These are phyloP conservation scores for Numida meleagris DNA, from an alignment of 2,113 vertebrate species.

Conservation along the genomic window DNA sequence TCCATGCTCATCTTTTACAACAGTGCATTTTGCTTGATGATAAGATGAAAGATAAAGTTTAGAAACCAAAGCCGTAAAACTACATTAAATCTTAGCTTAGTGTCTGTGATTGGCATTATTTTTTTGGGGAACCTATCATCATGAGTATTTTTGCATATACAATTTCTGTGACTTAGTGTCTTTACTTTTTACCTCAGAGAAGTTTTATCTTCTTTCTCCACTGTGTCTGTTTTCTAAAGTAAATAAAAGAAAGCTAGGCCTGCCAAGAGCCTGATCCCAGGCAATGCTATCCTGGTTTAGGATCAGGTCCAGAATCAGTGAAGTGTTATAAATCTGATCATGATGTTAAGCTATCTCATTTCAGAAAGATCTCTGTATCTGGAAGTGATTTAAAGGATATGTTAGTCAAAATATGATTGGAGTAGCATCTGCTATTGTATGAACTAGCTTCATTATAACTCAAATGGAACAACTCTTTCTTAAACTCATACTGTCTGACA, in stretches of 20 bases:
- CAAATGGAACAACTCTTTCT: neutral
- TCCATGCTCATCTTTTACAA: neutral
- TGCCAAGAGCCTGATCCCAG: neutral
- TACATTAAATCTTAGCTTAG: neutral
- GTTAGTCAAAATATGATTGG: neutral
- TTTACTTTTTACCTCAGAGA: neutral
- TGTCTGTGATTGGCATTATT: neutral
- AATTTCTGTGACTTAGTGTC: neutral
- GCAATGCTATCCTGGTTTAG: neutral
- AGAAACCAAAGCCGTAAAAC: neutral
- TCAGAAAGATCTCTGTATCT: neutral
- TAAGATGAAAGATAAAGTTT: neutral
- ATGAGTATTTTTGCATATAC: neutral
- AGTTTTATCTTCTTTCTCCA: neutral
- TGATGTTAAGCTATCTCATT: neutral
- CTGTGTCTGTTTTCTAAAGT: neutral
- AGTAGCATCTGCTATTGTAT: neutral
- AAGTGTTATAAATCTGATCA: constrained; percentile 3
- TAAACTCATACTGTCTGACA: neutral
- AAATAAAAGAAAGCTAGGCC: neutral
- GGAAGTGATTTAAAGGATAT: neutral
- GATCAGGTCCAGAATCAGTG: neutral
- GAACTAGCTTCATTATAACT: neutral
- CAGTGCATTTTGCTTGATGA: neutral
- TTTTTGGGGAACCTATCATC: neutral